Evolutionary conservation across 2,888 invertebrate genomes (phyloP).

Genomic region (Empis stercorea): DNA sequence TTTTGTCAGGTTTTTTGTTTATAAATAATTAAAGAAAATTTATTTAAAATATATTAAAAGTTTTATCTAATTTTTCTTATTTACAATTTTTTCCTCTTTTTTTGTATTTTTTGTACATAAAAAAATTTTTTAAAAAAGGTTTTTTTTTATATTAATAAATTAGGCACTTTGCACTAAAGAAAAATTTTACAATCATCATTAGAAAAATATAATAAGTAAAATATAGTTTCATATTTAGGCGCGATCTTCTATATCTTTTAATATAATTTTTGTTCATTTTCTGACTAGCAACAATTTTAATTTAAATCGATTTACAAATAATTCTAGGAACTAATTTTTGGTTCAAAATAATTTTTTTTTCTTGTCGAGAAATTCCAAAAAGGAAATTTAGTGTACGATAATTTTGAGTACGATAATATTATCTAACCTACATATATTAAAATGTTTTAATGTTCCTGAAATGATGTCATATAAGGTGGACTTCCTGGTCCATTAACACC

Average conservation of each 20-base stretch:
- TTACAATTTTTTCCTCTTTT: too few relatives aligned
- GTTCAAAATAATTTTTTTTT: slow-evolving; percentile 15
- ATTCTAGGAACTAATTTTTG: slow-evolving; percentile 37
- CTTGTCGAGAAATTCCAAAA: background rate
- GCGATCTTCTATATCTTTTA: too few relatives aligned
- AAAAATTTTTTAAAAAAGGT: too few relatives aligned
- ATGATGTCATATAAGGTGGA: slow-evolving; percentile 3
- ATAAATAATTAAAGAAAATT: too few relatives aligned
- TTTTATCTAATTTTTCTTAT: too few relatives aligned
- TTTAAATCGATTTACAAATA: background rate
- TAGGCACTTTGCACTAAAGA: too few relatives aligned
- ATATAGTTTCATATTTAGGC: background rate
- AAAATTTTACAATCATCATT: too few relatives aligned
- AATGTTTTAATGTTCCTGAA: slow-evolving; percentile 5
- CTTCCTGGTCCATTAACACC: slow-evolving; percentile 24
- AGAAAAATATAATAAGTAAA: background rate
- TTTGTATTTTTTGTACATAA: too few relatives aligned
- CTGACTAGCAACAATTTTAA: background rate
- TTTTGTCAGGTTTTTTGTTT: too few relatives aligned
- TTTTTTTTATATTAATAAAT: too few relatives aligned
- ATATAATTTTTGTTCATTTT: background rate
- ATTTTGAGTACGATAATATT: background rate
- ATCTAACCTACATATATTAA: too few relatives aligned
- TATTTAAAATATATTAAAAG: too few relatives aligned
- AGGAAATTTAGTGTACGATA: background rate